Conservation (phyloP, 2,888 invertebrate species). For the Pecten maximus region DNA sequence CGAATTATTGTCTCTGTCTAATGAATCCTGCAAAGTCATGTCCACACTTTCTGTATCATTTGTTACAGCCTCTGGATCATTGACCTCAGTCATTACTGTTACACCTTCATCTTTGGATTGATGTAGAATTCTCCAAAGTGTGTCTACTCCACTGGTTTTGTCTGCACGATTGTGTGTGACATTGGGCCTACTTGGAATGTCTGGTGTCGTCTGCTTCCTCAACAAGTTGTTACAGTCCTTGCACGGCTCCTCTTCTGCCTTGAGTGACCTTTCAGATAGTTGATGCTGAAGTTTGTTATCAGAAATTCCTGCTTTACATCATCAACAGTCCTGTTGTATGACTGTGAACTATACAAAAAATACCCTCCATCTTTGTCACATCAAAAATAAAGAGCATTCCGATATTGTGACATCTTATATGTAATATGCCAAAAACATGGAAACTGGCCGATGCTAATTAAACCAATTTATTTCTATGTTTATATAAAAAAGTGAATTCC, state of each 20-base stretch:
- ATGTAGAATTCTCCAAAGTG: background rate
- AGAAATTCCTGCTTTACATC: conserved; percentile 19
- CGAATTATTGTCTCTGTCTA: background rate
- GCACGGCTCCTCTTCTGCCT: background rate
- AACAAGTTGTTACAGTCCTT: background rate
- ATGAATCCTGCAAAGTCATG: background rate
- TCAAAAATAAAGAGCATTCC: no score
- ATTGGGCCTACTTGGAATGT: background rate
- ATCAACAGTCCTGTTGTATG: conserved; percentile 7
- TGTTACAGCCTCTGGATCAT: background rate
- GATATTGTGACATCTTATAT: no score
- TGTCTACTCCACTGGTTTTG: background rate
- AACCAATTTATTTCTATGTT: no score
- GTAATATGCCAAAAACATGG: no score
- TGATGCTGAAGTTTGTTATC: conserved; percentile 32
- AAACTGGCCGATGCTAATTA: no score
- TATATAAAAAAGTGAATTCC: no score
- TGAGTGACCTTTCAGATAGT: conserved; percentile 21
- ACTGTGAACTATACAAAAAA: background rate
- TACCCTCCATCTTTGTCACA: background rate
- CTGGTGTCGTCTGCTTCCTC: background rate
- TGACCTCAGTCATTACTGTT: background rate
- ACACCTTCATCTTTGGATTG: background rate
- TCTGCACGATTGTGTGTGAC: background rate
- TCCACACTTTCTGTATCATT: background rate